Percentiles rank a stretch among this genome's conserved stretches.
These are phyloP conservation scores for Mizuhopecten yessoensis DNA, from an alignment of 1,140 invertebrate genomes.

Conservation along the genomic window DNA sequence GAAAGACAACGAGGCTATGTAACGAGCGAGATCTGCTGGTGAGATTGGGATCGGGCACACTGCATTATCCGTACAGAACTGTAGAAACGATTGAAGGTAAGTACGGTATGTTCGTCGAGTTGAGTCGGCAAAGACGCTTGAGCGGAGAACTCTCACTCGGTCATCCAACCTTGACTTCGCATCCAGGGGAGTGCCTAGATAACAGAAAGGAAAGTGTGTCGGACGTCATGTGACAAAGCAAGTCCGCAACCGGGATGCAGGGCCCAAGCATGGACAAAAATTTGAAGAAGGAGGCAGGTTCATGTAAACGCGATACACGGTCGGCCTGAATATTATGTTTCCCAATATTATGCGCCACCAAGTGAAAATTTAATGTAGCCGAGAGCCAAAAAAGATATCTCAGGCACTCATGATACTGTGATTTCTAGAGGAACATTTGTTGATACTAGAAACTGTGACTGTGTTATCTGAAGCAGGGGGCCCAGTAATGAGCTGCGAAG, in stretches of 20 bases:
- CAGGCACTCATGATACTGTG: not conserved
- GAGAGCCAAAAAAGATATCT: constrained; percentile 45
- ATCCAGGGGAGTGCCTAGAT: not conserved
- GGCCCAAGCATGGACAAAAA: not conserved
- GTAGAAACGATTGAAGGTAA: not conserved
- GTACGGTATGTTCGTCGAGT: not conserved
- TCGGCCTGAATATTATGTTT: constrained; percentile 40
- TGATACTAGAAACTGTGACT: not conserved
- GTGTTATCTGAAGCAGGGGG: not conserved
- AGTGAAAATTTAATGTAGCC: constrained; percentile 44
- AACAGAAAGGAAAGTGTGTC: not conserved
- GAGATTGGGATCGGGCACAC: not conserved
- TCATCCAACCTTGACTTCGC: not conserved
- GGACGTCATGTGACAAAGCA: not conserved
- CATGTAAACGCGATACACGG: constrained; percentile 18
- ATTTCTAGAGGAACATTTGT: not conserved
- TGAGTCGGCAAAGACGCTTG: not conserved
- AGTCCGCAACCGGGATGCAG: not conserved
- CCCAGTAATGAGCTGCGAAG: not conserved
- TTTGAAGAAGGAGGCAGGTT: not conserved
- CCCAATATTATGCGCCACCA: not conserved
- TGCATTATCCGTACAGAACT: no score
- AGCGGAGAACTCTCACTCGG: not conserved
- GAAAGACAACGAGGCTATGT: constrained; percentile 43
- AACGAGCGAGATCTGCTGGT: constrained; percentile 1